Percentiles rank a stretch among this genome's conserved stretches.
Conservation (phyloP, 1,140 invertebrate genomes). For the Sogatella furcifera region DNA sequence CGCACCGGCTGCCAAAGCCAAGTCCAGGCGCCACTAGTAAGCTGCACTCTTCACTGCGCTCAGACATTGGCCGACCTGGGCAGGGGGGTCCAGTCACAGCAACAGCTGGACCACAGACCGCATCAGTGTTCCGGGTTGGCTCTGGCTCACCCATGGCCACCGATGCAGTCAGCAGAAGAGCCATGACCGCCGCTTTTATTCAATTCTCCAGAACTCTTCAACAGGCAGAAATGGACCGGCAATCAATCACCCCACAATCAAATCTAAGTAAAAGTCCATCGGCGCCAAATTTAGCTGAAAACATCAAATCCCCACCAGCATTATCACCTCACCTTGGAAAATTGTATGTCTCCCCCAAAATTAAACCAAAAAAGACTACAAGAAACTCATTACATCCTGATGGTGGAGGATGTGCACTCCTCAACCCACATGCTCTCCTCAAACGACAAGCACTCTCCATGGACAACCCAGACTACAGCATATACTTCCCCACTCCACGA, state of each 20-base stretch:
- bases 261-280: conserved; percentile 40
- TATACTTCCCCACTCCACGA: conserved; percentile 24
- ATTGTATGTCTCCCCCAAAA: conserved; percentile 35
- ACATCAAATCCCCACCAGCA: neutral
- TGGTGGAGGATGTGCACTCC: conserved; percentile 36
- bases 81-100: neutral
- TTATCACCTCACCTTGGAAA: conserved; percentile 7
- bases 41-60: conserved; percentile 14
- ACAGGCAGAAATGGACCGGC: conserved; percentile 22
- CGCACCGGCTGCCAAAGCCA: conserved; percentile 15
- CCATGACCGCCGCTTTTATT: conserved; percentile 55
- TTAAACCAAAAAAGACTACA: conserved; percentile 19
- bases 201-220: conserved; percentile 54
- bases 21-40: conserved; percentile 12
- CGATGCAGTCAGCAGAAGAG: conserved; percentile 34
- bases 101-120: neutral
- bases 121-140: neutral
- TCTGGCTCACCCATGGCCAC: conserved; percentile 7
- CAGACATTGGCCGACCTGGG: conserved; percentile 14
- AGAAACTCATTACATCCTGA: conserved; percentile 18
- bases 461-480: conserved; percentile 36
- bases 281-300: conserved; percentile 38
- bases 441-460: conserved; percentile 52
- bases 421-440: conserved; percentile 39
- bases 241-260: neutral